Base-by-base conservation (phyloP, 1,140 invertebrate genomes). In the Drosophila funebris region DNA sequence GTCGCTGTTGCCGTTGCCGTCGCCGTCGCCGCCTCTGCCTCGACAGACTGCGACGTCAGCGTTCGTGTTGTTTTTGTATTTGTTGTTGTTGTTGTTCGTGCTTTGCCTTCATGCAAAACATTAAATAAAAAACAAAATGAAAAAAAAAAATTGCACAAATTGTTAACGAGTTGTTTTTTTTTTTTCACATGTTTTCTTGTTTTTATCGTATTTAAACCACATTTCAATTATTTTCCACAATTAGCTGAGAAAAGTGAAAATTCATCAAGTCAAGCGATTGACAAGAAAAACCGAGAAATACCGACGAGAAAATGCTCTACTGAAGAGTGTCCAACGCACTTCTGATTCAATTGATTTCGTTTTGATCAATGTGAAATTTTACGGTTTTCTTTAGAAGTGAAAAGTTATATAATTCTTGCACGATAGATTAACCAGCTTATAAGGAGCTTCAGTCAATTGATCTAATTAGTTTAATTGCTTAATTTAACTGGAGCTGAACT, bases 141-240 rank as follows among this genome's bases (percentile, higher is more conserved):
- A 69, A 31, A 48, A 43, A 31, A 71, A 50, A 43, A 53, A 58
- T 67, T 66, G 53, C 69, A 72, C 37, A 58, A 46, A 58, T 58
- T 66, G 52, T 50, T 71, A 50, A 66, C 52, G 20, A 36, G 37
- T 33, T 66, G 36, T 44, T 43, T 36, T 52, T 24, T 29, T 52
- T 50, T 22, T 29, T 33, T 0, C 2, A 31, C 14, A 54, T 46
- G 33, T 36, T 4, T 36, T 46, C 2, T 41, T 64, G 8, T 22
- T 54, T 27, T 44, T 67, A 56, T 67, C 16, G 14, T 9, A 48
- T 14, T 44, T 20, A 14, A 69, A 70, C 50, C 11, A 63, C 7
- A 43, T 36, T 66, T 58, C 27, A 58, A 57, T 57, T 71, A 56
- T 64, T 31, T 36, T 29, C 29, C 22, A 31, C 3, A 64, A 57